These are phyloP conservation scores for Scaptomyza reducta DNA, from an alignment of 2,888 invertebrate species.

Conservation along the genomic window DNA sequence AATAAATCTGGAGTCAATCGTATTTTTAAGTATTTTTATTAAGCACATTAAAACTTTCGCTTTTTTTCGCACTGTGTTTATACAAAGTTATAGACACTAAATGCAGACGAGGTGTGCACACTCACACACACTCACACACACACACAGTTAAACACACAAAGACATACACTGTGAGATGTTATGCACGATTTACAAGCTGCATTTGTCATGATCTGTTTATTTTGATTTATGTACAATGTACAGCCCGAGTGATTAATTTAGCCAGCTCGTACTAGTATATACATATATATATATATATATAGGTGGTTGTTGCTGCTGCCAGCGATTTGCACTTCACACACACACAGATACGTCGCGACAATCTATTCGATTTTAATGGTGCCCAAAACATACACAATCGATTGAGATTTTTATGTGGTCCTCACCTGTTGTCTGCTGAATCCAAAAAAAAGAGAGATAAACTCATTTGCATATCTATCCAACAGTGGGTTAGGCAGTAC, in stretches of 20 bases:
- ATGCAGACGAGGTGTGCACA: constrained; percentile 49
- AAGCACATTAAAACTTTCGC: too few species aligned
- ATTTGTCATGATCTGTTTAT: constrained; percentile 79
- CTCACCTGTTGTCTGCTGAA: constrained; percentile 68
- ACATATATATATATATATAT: not conserved
- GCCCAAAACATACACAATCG: constrained; percentile 35
- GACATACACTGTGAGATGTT: constrained; percentile 25
- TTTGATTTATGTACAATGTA: constrained; percentile 57
- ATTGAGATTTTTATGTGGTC: constrained; percentile 64
- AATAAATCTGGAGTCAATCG: too few species aligned
- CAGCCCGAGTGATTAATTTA: constrained; percentile 66
- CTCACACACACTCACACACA: not conserved
- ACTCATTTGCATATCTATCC: constrained; percentile 67
- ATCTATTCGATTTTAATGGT: constrained; percentile 48
- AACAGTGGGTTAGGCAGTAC: not conserved
- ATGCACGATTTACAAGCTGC: constrained; percentile 64
- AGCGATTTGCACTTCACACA: constrained; percentile 60
- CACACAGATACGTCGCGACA: constrained; percentile 7
- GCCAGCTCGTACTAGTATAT: constrained; percentile 23
- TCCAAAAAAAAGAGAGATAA: constrained; percentile 4
- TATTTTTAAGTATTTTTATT: too few species aligned
- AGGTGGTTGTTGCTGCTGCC: constrained; percentile 17
- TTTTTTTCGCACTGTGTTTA: not conserved
- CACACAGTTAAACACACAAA: constrained; percentile 8
- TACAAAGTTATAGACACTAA: not conserved